A percentile compares a stretch with the other conserved stretches of the same genome.
Conservation (phyloP, 2,888 invertebrate genomes). For the Hydraecia micacea region DNA sequence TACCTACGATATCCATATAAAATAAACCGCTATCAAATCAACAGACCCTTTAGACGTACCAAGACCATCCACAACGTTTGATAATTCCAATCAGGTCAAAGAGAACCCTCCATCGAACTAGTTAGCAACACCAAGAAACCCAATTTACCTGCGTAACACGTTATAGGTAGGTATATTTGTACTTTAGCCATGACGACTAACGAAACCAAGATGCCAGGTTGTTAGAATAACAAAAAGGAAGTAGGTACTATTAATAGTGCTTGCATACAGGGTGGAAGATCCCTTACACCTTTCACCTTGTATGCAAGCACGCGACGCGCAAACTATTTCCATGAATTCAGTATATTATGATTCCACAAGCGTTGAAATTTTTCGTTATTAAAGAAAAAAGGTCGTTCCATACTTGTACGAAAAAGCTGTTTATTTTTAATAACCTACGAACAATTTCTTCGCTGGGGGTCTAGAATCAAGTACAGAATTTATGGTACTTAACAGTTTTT, state of each 20-base stretch:
- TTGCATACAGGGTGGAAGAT: neutral
- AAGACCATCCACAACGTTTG: neutral
- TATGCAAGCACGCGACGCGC: no score
- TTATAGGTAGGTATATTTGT: neutral
- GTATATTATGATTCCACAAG: no score
- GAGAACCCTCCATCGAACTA: neutral
- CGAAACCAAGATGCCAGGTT: neutral
- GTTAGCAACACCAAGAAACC: neutral
- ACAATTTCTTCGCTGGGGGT: neutral
- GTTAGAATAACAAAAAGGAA: neutral
- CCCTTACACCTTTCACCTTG: no score
- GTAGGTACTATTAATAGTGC: neutral
- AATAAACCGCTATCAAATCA: neutral
- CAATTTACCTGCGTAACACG: neutral
- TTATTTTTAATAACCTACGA: no score
- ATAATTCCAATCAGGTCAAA: neutral
- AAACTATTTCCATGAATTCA: no score
- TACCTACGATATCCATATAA: no score
- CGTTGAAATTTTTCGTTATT: no score
- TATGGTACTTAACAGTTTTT: no score
- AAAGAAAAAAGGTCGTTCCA: no score
- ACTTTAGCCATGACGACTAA: neutral
- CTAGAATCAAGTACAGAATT: neutral
- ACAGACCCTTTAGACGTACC: neutral
- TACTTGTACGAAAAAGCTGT: no score